Evolutionary conservation across 2,888 invertebrate species (phyloP), one percentile per base, ranked within the genome.

Genomic region (Drosophila bunnanda): DNA sequence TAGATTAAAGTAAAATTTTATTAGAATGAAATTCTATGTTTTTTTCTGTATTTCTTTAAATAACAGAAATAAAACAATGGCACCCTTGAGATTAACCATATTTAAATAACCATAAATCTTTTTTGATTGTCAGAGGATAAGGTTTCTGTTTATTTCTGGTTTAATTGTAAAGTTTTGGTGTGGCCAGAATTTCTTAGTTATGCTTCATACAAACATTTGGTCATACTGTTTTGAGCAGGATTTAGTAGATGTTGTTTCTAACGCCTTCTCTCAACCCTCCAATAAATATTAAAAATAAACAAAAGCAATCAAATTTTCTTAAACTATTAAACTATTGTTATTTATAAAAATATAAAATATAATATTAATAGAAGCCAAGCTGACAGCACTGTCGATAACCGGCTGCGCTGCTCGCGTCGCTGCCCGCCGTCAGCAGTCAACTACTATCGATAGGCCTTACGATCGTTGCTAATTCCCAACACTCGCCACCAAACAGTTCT

Each of bases 361-460:
- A 5, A n/a, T 1, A 2, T 46, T 10, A 20, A 10, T 3, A 15
- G 20, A 34, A 34, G 20, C 22, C 50, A 22, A 52, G 34, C 34
- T 52, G 50, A 34, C 50, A 52, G 34, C 50, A 52, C 50, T 52
- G 50, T 52, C 50, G 50, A 52, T 52, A 52, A 52, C 50, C 50
- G 50, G 50, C 50, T 52, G 50, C 66, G 25, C 43, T 61, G 54
- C 53, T 52, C 20, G 38, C 56, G 66, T 53, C 60, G 46, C 54
- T 30, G 53, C 34, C 22, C 57, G 38, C 25, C 56, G 62, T 53
- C 53, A 17, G 62, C 53, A 32, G 65, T 58, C 75, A 78, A 85
- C 85, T 79, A 80, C 75, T 83, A 85, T 85, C 83, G 83, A 85
- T 83, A 85, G 79, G 57, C 74, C 58, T 73, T 74, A 73, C 74